Conservation (phyloP, 2,113 vertebrate genomes). For the Choloepus hoffmanni region DNA sequence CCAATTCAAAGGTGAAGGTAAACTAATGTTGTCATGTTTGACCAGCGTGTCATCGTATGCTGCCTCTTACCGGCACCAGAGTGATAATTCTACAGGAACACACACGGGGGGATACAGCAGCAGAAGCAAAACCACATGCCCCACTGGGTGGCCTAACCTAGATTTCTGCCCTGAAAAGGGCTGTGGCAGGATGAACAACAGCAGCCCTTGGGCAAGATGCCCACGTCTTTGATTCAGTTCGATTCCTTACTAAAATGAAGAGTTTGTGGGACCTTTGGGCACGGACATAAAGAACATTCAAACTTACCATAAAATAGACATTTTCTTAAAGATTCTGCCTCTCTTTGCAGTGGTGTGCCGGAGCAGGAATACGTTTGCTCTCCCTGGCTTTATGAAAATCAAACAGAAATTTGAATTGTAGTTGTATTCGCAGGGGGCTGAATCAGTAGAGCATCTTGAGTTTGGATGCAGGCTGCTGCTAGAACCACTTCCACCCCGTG, state of each 20-base stretch:
- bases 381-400: background rate
- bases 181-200: conserved; percentile 40
- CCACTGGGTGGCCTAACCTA: conserved; percentile 62
- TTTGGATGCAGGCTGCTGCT: background rate
- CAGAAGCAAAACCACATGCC: conserved; percentile 59
- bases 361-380: background rate
- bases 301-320: background rate
- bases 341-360: background rate
- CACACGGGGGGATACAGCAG: background rate
- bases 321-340: background rate
- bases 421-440: background rate
- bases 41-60: background rate
- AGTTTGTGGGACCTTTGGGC: background rate
- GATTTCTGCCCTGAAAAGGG: conserved; percentile 64
- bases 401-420: background rate
- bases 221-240: background rate
- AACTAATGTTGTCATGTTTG: background rate
- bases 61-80: conserved; percentile 52
- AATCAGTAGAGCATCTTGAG: too few species aligned
- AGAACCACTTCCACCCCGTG: background rate
- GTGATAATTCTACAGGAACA: conserved; percentile 44
- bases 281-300: background rate
- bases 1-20: background rate
- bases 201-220: background rate
- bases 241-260: background rate